These are phyloP conservation scores for Phallusia fumigata DNA, from an alignment of 23 tunicate species.

Conservation along the genomic window DNA sequence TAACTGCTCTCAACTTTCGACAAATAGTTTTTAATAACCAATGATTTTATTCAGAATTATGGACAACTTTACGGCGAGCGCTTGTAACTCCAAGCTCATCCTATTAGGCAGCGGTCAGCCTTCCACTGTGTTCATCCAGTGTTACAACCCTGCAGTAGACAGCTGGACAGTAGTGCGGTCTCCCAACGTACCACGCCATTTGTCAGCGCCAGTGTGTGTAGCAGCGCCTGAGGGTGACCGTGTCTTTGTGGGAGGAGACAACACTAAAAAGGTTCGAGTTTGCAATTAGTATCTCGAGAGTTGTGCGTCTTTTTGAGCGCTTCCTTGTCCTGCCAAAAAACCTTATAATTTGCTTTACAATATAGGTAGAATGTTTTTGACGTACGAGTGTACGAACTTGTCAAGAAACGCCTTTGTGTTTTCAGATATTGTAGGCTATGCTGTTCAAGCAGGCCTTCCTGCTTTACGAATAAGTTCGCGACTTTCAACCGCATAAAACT, in stretches of 20 bases:
- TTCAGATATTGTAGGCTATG: too few species aligned
- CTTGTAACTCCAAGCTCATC: conserved; percentile 68
- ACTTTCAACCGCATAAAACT: too few species aligned
- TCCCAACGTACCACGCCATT: conserved; percentile 81
- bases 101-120: conserved; percentile 63
- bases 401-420: too few species aligned
- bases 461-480: too few species aligned
- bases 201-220: conserved; percentile 73
- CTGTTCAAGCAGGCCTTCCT: too few species aligned
- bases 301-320: too few species aligned
- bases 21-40: too few species aligned
- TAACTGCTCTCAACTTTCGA: too few species aligned
- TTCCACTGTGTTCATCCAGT: conserved; percentile 46
- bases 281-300: neutral
- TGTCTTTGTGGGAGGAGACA: conserved; percentile 64
- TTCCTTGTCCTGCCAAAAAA: too few species aligned
- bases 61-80: conserved; percentile 50
- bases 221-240: conserved; percentile 46
- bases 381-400: too few species aligned
- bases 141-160: conserved; percentile 80
- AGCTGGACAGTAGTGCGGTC: conserved; percentile 69
- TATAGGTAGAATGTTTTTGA: too few species aligned
- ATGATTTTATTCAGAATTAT: conserved; percentile 29
- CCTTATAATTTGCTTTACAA: too few species aligned
- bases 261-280: conserved; percentile 68